These are phyloP conservation scores for Drosophila orosa DNA, from an alignment of 1,140 invertebrate species.

Conservation along the genomic window DNA sequence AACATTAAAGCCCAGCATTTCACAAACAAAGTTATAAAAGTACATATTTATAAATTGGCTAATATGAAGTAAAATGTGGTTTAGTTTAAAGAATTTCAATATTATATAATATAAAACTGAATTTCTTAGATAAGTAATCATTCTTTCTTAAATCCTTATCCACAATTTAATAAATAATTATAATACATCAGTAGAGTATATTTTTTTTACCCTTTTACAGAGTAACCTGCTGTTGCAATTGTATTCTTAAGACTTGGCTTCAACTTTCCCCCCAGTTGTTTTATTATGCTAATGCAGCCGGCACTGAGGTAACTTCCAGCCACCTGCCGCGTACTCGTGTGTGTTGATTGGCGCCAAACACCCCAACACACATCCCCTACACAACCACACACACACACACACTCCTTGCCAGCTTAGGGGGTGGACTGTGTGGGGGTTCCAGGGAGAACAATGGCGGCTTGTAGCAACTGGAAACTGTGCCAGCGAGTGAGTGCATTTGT, in stretches of 20 bases:
- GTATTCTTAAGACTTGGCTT: not conserved
- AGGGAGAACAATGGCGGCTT: slow-evolving; percentile 38
- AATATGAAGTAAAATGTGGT: too few species aligned
- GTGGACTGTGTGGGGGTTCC: not conserved
- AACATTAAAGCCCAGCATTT: too few species aligned
- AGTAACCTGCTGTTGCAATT: slow-evolving; percentile 1
- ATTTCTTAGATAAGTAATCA: too few species aligned
- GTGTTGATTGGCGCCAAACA: slow-evolving; percentile 55
- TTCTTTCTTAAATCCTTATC: too few species aligned
- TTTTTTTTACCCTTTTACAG: not conserved
- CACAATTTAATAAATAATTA: too few species aligned
- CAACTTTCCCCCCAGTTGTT: slow-evolving; percentile 32
- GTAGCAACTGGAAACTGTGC: slow-evolving; percentile 65
- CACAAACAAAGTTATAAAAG: too few species aligned
- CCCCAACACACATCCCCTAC: slow-evolving; percentile 6
- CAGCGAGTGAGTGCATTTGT: slow-evolving; percentile 71
- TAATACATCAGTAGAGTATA: too few species aligned
- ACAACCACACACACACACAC: slow-evolving; percentile 9
- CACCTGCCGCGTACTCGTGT: slow-evolving; percentile 44
- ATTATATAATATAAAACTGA: too few species aligned
- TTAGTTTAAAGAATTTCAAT: too few species aligned
- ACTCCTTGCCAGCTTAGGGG: not conserved
- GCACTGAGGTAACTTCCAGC: slow-evolving; percentile 18
- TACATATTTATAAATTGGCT: too few species aligned
- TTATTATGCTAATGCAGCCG: slow-evolving; percentile 72